Evolutionary conservation across 2,113 vertebrate genomes (phyloP).

Genomic region (Archocentrus centrarchus): DNA sequence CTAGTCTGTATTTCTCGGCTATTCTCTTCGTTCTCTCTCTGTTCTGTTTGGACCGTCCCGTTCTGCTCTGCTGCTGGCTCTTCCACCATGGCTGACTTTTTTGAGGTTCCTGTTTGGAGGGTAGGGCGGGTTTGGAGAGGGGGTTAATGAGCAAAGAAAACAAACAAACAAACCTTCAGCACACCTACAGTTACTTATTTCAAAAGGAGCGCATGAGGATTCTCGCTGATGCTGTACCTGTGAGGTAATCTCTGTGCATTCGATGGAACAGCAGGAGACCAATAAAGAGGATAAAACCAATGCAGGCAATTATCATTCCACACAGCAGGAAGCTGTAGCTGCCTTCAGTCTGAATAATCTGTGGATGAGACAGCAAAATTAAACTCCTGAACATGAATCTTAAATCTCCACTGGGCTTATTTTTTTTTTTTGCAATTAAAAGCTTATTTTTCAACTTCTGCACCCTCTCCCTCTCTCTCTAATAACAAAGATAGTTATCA

Average conservation of each 20-base stretch:
- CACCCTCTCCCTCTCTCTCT: neutral
- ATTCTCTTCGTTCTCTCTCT: constrained; percentile 31
- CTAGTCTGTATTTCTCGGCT: constrained; percentile 44
- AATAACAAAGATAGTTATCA: constrained; percentile 2
- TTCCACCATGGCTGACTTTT: constrained; percentile 76
- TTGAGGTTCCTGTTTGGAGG: constrained; percentile 67
- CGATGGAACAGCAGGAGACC: constrained; percentile 90
- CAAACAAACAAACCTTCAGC: neutral
- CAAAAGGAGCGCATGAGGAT: neutral
- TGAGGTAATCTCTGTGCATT: constrained; percentile 85
- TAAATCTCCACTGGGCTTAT: neutral
- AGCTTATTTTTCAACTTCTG: neutral
- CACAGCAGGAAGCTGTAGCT: constrained; percentile 96
- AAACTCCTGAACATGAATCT: constrained; percentile 14
- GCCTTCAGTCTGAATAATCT: constrained; percentile 91
- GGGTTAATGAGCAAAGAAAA: constrained; percentile 1
- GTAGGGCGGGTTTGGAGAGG: neutral
- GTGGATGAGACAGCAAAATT: constrained; percentile 39
- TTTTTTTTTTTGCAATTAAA: constrained; percentile 8
- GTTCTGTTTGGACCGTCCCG: constrained; percentile 43
- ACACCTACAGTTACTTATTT: neutral
- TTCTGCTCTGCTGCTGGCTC: constrained; percentile 58
- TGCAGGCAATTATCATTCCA: constrained; percentile 88
- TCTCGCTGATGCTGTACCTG: constrained; percentile 81
- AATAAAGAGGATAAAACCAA: constrained; percentile 88